These are phyloP conservation scores for Drosophila gunungcola DNA, from an alignment of 1,140 invertebrate species.

Conservation along the genomic window DNA sequence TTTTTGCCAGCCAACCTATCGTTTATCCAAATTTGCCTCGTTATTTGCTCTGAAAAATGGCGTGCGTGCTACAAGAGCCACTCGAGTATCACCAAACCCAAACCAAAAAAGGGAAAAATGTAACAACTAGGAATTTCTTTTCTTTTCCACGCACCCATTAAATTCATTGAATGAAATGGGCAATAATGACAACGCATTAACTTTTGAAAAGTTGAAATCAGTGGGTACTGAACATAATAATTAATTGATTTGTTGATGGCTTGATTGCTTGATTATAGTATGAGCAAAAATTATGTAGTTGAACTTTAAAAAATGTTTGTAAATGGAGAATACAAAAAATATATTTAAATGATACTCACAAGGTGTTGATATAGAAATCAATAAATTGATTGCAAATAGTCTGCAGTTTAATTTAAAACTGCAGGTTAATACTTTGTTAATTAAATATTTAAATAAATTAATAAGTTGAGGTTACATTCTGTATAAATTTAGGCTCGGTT, in stretches of 20 bases:
- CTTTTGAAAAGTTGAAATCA: background rate
- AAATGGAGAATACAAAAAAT: too few relatives aligned
- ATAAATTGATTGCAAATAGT: too few relatives aligned
- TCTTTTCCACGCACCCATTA: background rate
- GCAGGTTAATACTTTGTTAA: too few relatives aligned
- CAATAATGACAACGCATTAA: background rate
- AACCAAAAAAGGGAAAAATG: slow-evolving; percentile 31
- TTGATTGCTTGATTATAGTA: too few relatives aligned
- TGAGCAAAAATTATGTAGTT: too few relatives aligned
- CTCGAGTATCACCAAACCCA: slow-evolving; percentile 51
- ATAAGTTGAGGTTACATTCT: too few relatives aligned
- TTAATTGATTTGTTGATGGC: slow-evolving; percentile 4
- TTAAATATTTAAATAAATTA: too few relatives aligned
- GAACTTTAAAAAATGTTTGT: too few relatives aligned
- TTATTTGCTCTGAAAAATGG: slow-evolving; percentile 70
- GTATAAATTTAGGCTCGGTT: too few relatives aligned
- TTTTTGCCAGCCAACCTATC: slow-evolving; percentile 11
- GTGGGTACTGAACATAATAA: background rate
- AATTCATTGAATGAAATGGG: background rate
- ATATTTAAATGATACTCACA: too few relatives aligned
- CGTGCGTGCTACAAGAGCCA: slow-evolving; percentile 65
- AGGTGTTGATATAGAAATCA: too few relatives aligned
- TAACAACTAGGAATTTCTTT: slow-evolving; percentile 33
- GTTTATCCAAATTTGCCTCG: slow-evolving; percentile 61
- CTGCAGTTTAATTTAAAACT: too few relatives aligned